Evolutionary conservation across 2,888 invertebrate genomes (phyloP).

Genomic region (Macaria notata): DNA sequence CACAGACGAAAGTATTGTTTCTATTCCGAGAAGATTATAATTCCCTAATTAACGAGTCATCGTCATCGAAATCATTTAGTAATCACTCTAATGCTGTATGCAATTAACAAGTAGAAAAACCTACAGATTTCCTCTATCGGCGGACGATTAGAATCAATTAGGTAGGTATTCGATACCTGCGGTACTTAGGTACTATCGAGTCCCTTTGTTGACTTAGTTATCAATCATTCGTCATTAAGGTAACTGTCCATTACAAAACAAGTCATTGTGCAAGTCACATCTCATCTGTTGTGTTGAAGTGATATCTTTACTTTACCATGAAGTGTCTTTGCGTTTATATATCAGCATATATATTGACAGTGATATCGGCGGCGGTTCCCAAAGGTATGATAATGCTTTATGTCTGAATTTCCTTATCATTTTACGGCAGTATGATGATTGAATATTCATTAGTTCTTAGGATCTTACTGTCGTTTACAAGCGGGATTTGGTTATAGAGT

Average conservation of each 20-base stretch:
- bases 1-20: slow-evolving; percentile 23
- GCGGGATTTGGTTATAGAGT: slow-evolving; percentile 20
- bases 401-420: slow-evolving; percentile 22
- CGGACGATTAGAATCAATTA: slow-evolving; percentile 22
- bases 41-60: slow-evolving; percentile 28
- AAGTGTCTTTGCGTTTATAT: slow-evolving; percentile 11
- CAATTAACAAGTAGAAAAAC: slow-evolving; percentile 13
- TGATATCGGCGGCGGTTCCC: slow-evolving; percentile 14
- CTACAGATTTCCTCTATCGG: slow-evolving; percentile 25
- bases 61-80: slow-evolving; percentile 21
- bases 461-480: slow-evolving; percentile 24
- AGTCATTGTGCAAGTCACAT: slow-evolving; percentile 1
- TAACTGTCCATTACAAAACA: slow-evolving; percentile 11
- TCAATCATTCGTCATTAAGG: slow-evolving; percentile 7
- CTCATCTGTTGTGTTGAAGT: slow-evolving; percentile 14
- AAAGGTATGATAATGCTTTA: slow-evolving; percentile 17
- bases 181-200: not conserved
- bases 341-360: not conserved
- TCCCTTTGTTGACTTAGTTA: slow-evolving; percentile 15
- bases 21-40: slow-evolving; percentile 26
- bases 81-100: slow-evolving; percentile 17
- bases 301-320: slow-evolving; percentile 7
- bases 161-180: slow-evolving; percentile 22
- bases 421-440: slow-evolving; percentile 26
- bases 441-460: slow-evolving; percentile 31